Evolutionary conservation across 2,888 invertebrate species (phyloP).

Genomic region (Ceriagrion tenellum): DNA sequence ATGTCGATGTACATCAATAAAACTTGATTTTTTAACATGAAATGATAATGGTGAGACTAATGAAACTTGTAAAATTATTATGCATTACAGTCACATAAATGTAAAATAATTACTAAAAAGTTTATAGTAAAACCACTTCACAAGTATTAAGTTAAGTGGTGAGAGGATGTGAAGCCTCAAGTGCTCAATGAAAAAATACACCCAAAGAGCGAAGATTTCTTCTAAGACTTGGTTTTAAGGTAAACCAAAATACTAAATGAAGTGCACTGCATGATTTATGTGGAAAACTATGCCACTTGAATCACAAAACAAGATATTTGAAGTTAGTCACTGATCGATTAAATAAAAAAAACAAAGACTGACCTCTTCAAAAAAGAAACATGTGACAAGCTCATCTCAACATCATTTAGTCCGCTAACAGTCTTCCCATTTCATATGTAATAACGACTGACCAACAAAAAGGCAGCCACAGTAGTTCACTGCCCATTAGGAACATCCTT

Average conservation of each 20-base stretch:
- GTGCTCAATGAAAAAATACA: neutral
- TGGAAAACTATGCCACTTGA: neutral
- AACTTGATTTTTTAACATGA: neutral
- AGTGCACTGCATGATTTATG: neutral
- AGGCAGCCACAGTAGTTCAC: neutral
- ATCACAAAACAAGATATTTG: neutral
- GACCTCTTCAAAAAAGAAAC: neutral
- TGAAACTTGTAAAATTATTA: neutral
- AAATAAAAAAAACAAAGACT: neutral
- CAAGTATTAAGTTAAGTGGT: neutral
- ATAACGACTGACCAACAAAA: neutral
- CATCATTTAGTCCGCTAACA: neutral
- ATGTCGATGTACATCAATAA: neutral
- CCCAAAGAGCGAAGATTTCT: neutral
- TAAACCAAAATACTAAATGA: neutral
- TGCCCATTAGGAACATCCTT: slow-evolving; percentile 50
- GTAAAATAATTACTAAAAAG: neutral
- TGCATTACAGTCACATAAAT: neutral
- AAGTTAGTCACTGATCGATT: neutral
- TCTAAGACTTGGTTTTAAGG: neutral
- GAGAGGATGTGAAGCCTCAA: neutral
- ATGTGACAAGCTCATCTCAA: neutral
- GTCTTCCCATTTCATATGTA: neutral
- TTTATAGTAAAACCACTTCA: neutral
- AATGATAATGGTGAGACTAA: neutral